Evolutionary conservation across 2,113 vertebrate species (phyloP).

Genomic region (Lophochroa leadbeateri): DNA sequence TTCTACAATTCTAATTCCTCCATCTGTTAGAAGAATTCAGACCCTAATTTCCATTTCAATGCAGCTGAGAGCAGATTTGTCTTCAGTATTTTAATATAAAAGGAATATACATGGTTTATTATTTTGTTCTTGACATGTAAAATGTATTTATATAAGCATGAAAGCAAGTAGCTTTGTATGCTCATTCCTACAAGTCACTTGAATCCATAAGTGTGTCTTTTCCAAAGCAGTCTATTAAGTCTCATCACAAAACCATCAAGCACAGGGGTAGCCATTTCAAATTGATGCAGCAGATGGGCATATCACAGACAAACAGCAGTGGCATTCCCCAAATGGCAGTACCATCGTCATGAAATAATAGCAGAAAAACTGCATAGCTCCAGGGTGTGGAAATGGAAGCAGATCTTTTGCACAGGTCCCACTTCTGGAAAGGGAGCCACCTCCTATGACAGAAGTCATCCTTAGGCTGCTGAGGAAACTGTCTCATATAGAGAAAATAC

Average conservation of each 20-base stretch:
- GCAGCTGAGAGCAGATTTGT: not conserved
- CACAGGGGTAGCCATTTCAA: not conserved
- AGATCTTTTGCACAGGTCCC: not conserved
- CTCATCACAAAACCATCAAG: not conserved
- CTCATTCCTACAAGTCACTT: not conserved
- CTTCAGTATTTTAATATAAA: not conserved
- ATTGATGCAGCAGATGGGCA: not conserved
- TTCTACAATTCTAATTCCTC: not conserved
- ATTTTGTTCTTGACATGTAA: not conserved
- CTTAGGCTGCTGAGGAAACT: not conserved
- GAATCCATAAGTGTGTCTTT: not conserved
- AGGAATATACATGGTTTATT: not conserved
- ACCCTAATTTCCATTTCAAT: not conserved
- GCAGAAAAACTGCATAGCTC: not conserved
- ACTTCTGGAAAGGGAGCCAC: rapidly evolving
- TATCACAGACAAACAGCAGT: not conserved
- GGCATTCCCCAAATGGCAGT: not conserved
- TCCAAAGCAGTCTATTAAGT: not conserved
- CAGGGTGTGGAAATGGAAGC: not conserved
- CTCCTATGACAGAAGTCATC: not conserved
- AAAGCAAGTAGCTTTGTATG: not conserved
- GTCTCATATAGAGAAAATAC: not conserved
- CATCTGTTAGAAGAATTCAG: not conserved
- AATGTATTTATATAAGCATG: not conserved
- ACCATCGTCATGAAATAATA: not conserved